Evolutionary conservation across 2,113 vertebrate genomes (phyloP).

Genomic region (Theristicus caerulescens): DNA sequence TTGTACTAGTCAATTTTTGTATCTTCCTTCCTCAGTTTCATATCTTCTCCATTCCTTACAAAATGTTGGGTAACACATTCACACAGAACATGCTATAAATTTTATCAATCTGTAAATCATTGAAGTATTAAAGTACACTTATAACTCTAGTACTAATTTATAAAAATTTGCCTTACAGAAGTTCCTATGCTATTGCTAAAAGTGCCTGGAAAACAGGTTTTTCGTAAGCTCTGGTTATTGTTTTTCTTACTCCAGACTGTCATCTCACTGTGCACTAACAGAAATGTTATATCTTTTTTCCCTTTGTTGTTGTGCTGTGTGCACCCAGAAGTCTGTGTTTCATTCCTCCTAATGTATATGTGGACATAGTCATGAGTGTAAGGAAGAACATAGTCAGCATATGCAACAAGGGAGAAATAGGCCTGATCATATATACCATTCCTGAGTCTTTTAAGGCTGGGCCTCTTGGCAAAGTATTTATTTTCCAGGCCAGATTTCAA

Average conservation of each 20-base stretch:
- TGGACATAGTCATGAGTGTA: background rate
- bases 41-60: background rate
- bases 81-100: background rate
- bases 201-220: background rate
- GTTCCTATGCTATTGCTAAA: background rate
- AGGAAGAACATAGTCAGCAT: background rate
- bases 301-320: background rate
- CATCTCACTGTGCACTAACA: background rate
- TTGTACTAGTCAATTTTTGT: background rate
- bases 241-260: background rate
- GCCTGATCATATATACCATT: background rate
- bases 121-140: background rate
- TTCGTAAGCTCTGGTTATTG: background rate
- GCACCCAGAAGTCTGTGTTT: background rate
- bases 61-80: background rate
- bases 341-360: accelerated
- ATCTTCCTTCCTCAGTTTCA: background rate
- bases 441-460: background rate
- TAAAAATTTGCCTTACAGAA: background rate
- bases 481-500: background rate
- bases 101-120: background rate
- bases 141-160: background rate
- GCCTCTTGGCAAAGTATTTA: background rate
- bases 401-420: background rate
- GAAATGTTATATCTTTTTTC: background rate